These are phyloP conservation scores for Athene noctua DNA, from an alignment of 2,113 vertebrate genomes.

Conservation along the genomic window DNA sequence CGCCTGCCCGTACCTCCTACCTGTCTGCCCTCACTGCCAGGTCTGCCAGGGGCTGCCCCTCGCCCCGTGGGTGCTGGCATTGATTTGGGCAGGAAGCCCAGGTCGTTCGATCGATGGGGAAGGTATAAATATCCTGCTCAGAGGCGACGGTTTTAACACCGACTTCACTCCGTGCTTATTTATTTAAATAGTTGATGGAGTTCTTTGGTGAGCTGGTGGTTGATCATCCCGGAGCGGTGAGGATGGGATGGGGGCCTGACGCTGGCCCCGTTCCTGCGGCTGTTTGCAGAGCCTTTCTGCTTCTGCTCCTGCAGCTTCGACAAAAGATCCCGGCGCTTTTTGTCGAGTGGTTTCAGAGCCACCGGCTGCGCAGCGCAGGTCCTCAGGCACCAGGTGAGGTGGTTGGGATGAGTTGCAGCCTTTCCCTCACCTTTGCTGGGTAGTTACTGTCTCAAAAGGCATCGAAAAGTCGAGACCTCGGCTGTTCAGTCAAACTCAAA, in stretches of 20 bases:
- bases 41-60: background rate
- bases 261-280: background rate
- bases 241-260: fast-evolving
- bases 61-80: fast-evolving
- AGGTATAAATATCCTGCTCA: background rate
- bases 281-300: fast-evolving
- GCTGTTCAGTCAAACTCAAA: background rate
- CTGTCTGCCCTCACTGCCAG: background rate
- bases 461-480: fast-evolving
- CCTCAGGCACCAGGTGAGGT: fast-evolving
- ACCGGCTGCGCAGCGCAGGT: fast-evolving
- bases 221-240: fast-evolving
- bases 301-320: background rate
- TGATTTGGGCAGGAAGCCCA: background rate
- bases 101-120: fast-evolving
- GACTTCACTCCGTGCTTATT: fast-evolving
- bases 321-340: fast-evolving
- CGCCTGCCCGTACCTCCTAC: background rate
- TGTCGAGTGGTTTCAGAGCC: background rate
- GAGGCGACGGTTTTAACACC: fast-evolving
- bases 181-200: fast-evolving
- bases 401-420: fast-evolving
- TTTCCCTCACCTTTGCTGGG: background rate
- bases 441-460: fast-evolving
- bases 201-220: fast-evolving